Conservation (phyloP, 2,888 invertebrate species). For the Drosophila maculinotata region DNA sequence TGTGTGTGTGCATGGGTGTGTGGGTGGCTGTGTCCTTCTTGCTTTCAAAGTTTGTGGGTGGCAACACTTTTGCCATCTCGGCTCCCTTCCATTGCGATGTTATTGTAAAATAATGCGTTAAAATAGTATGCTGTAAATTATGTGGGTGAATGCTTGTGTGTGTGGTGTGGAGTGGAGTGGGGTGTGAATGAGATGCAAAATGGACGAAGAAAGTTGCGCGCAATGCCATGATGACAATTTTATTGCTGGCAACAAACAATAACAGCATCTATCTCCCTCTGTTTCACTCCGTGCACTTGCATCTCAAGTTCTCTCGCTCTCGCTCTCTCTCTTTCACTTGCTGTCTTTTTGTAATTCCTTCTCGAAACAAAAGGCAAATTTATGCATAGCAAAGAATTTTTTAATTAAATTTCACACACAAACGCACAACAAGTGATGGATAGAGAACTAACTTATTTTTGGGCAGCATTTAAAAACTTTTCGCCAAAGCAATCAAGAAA, state of each 20-base stretch:
- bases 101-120: slow-evolving; percentile 65
- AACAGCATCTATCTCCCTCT: slow-evolving; percentile 40
- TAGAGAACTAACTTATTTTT: slow-evolving; percentile 25
- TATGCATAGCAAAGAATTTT: slow-evolving; percentile 77
- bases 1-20: slow-evolving; percentile 4
- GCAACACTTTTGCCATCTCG: slow-evolving; percentile 41
- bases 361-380: slow-evolving; percentile 69
- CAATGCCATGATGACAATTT: slow-evolving; percentile 69
- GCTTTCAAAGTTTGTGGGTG: slow-evolving; percentile 14
- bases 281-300: background rate
- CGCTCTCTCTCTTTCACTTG: background rate
- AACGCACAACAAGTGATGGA: slow-evolving; percentile 41
- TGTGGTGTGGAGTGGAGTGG: slow-evolving; percentile 19
- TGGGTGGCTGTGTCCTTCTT: slow-evolving; percentile 13
- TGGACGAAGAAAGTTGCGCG: slow-evolving; percentile 43
- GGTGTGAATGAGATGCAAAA: slow-evolving; percentile 31
- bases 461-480: slow-evolving; percentile 33
- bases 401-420: slow-evolving; percentile 75
- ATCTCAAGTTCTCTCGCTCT: background rate
- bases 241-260: slow-evolving; percentile 67
- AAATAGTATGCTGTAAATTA: slow-evolving; percentile 49
- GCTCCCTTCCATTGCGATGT: slow-evolving; percentile 24
- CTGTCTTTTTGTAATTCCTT: background rate
- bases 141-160: slow-evolving; percentile 28
- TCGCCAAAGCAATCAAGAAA: slow-evolving; percentile 40